A percentile compares a stretch with the other conserved stretches of the same genome.
These are phyloP conservation scores for Axea sp. DNA, from an alignment of 2,888 invertebrate species.

Conservation along the genomic window DNA sequence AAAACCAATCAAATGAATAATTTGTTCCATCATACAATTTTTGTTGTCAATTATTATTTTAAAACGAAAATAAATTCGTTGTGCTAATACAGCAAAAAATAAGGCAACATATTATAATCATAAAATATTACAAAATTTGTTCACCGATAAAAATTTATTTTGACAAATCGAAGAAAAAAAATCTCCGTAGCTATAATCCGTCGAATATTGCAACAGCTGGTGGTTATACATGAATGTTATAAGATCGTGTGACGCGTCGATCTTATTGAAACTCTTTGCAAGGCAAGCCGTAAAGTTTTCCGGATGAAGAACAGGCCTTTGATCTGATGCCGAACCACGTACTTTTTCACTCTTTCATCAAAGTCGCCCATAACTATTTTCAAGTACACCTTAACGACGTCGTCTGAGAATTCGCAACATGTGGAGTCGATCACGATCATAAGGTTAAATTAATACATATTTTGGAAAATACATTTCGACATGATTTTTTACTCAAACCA, in stretches of 20 bases:
- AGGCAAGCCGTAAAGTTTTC: conserved; percentile 42
- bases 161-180: conserved; percentile 21
- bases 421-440: conserved; percentile 7
- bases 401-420: conserved; percentile 51
- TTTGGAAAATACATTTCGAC: too few species aligned
- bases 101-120: too few species aligned
- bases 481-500: too few species aligned
- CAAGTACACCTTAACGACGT: conserved; percentile 46
- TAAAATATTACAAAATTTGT: background rate
- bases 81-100: too few species aligned
- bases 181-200: conserved; percentile 15
- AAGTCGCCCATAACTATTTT: conserved; percentile 51
- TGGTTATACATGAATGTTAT: conserved; percentile 47
- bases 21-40: too few species aligned
- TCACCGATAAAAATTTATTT: conserved; percentile 6
- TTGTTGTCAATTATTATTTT: too few species aligned
- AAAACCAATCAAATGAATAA: too few species aligned
- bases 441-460: conserved; percentile 3
- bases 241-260: conserved; percentile 27
- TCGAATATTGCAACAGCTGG: conserved; percentile 41
- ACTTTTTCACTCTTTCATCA: conserved; percentile 22
- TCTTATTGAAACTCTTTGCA: conserved; percentile 40
- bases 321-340: too few species aligned
- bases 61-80: too few species aligned
- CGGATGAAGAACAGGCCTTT: conserved; percentile 39